phyloP scores from a whole-genome alignment of 2,888 invertebrate genomes.

The Pogonocherus hispidulus region DNA sequence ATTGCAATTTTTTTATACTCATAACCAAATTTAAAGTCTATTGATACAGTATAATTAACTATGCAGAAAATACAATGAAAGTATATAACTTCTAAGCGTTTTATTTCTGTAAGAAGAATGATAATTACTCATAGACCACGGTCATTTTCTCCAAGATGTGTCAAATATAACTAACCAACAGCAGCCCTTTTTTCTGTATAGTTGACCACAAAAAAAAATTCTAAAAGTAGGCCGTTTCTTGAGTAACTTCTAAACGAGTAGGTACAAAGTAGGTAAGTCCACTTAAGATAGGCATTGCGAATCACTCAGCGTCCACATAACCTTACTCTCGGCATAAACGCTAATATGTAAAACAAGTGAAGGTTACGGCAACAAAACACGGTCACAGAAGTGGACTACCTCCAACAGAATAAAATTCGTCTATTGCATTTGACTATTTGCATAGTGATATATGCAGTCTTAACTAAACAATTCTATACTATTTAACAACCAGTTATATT shows the following conservation, averaged over 20 bases:
- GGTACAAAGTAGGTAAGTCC: constrained; percentile 22
- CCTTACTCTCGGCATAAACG: not conserved
- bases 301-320: constrained; percentile 9
- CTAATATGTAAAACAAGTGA: constrained; percentile 1
- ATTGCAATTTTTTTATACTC: no score
- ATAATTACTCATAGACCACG: no score
- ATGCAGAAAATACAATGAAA: no score
- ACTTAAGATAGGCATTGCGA: constrained; percentile 22
- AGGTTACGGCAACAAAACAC: constrained; percentile 10
- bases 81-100: no score
- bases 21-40: no score
- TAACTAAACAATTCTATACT: constrained; percentile 54
- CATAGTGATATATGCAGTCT: constrained; percentile 30
- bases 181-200: no score
- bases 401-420: not conserved
- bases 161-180: no score
- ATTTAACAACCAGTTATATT: constrained; percentile 65
- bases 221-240: constrained; percentile 46
- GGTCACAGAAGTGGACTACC: constrained; percentile 23
- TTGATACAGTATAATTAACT: no score
- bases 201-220: constrained; percentile 37
- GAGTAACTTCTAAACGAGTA: constrained; percentile 39
- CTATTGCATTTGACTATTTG: constrained; percentile 23
- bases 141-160: no score
- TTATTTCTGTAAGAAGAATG: no score